Conservation (phyloP, 2,797 vertebrate species). For the Ctenochaetus hawaiiensis region DNA sequence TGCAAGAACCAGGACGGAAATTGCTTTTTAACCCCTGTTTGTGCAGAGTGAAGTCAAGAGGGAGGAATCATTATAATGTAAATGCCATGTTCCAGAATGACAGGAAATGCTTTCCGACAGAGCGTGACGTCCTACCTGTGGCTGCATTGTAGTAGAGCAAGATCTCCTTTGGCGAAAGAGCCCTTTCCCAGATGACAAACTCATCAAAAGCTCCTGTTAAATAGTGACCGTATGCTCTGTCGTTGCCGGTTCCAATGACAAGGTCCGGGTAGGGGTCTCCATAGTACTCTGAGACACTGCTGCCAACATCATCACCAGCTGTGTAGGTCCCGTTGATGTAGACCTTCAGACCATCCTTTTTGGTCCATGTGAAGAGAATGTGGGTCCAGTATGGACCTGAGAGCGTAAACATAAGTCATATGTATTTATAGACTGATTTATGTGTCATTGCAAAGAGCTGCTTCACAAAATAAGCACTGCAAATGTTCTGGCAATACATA, state of each 20-base stretch:
- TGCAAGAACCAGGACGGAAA: constrained; percentile 62
- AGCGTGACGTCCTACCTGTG: constrained; percentile 83
- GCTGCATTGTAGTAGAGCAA: constrained; percentile 91
- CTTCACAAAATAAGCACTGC: background rate
- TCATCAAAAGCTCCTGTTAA: constrained; percentile 93
- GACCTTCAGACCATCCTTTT: constrained; percentile 90
- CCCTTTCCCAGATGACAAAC: constrained; percentile 96
- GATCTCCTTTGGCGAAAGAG: constrained; percentile 88
- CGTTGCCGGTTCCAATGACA: constrained; percentile 85
- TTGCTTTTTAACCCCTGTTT: constrained; percentile 68
- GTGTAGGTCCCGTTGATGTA: constrained; percentile 93
- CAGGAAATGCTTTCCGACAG: constrained; percentile 49
- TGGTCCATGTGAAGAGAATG: constrained; percentile 94
- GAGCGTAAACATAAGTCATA: background rate
- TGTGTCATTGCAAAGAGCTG: background rate
- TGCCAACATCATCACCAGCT: constrained; percentile 84
- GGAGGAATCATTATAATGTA: constrained; percentile 51
- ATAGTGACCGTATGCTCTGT: constrained; percentile 73
- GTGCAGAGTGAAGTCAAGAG: constrained; percentile 46
- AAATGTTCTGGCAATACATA: too few species aligned
- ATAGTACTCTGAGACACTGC: constrained; percentile 85
- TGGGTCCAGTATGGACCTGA: constrained; percentile 95
- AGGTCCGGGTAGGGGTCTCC: constrained; percentile 86
- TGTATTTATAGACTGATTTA: background rate
- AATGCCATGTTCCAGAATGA: constrained; percentile 37